Evolutionary conservation across 2,888 invertebrate genomes (phyloP).

Genomic region (Zaprionus bogoriensis): DNA sequence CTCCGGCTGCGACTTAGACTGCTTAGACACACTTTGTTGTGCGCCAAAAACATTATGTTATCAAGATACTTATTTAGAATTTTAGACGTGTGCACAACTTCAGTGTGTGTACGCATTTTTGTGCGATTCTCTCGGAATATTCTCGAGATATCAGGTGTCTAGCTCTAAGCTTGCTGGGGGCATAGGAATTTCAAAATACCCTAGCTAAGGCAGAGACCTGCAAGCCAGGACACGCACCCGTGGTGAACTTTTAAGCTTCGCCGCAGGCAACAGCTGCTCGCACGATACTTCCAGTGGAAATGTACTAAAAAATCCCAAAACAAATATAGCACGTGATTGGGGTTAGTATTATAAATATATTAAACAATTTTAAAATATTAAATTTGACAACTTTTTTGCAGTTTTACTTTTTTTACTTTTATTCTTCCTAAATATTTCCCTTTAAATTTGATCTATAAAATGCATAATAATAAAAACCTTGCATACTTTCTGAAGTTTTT

Average conservation of each 20-base stretch:
- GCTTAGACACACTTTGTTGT: background rate
- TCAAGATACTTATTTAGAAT: background rate
- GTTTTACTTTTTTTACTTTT: no score
- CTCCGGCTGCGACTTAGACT: background rate
- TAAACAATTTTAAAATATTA: no score
- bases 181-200: background rate
- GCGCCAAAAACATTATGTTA: background rate
- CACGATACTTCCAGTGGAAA: background rate
- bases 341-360: no score
- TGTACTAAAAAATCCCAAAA: constrained; percentile 34
- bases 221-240: constrained; percentile 21
- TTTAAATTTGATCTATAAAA: no score
- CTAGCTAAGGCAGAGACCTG: background rate
- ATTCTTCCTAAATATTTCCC: no score
- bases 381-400: no score
- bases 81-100: background rate
- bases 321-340: no score
- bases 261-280: constrained; percentile 22
- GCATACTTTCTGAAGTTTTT: background rate
- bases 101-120: background rate
- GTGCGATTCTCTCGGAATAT: background rate
- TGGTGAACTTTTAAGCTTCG: background rate
- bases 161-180: background rate
- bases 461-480: background rate
- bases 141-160: background rate